These are phyloP conservation scores for sheep (Ovis aries) DNA, from an alignment of 2,113 vertebrate species.

Conservation along the genomic window ARS-UI_Ramb_v3.0 NC_056076.1:58758501-58759000, in stretches of 20 bases:
- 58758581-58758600: neutral
- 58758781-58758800: neutral
- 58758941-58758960: slow-evolving; percentile 13
- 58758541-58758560: neutral
- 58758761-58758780: neutral
- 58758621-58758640: neutral
- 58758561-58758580: neutral
- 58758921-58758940: neutral
- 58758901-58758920: slow-evolving; percentile 4
- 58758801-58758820: neutral
- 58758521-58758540: neutral
- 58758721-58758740: neutral
- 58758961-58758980: neutral
- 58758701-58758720: neutral
- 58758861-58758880: neutral
- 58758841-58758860: neutral
- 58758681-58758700: neutral
- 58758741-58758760: neutral
- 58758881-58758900: neutral
- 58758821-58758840: neutral
- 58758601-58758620: neutral
- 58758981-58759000: neutral
- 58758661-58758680: neutral
- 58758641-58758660: neutral
- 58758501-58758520: neutral